Percentiles rank a stretch among this genome's conserved stretches.
Conservation (phyloP, 2,888 invertebrate species). For the Agrochola lychnidis region DNA sequence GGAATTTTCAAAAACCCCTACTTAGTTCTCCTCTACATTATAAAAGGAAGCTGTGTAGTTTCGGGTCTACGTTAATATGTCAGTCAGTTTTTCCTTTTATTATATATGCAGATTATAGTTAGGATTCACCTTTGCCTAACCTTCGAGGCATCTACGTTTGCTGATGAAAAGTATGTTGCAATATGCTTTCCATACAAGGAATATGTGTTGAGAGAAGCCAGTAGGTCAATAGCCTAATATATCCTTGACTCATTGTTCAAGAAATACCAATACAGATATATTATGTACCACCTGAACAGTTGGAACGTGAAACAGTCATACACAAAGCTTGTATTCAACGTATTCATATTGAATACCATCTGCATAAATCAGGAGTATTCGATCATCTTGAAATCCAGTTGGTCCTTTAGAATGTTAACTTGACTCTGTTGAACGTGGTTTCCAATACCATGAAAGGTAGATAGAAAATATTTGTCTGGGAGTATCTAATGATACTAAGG, state of each 20-base stretch:
- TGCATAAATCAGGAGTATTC: slow-evolving; percentile 27
- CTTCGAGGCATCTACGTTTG: not conserved
- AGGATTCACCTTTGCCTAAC: not conserved
- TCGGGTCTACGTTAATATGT: no score
- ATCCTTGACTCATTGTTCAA: slow-evolving; percentile 22
- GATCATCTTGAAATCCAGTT: slow-evolving; percentile 25
- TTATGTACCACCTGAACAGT: slow-evolving; percentile 3
- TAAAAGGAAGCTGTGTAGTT: no score
- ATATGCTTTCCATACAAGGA: slow-evolving; percentile 11
- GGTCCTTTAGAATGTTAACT: slow-evolving; percentile 2
- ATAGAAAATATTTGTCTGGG: not conserved
- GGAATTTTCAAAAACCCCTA: no score
- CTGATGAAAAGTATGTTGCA: not conserved
- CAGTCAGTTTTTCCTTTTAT: no score
- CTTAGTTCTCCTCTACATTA: no score
- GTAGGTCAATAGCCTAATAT: slow-evolving; percentile 23
- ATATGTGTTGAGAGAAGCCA: slow-evolving; percentile 9
- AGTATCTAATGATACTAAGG: not conserved
- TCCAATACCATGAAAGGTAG: not conserved
- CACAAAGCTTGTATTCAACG: slow-evolving; percentile 27
- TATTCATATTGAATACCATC: slow-evolving; percentile 32
- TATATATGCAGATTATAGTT: no score
- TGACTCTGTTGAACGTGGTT: not conserved
- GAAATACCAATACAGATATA: slow-evolving; percentile 6
- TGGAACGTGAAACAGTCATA: slow-evolving; percentile 25